Conservation (phyloP, 2,888 invertebrate genomes). For the Limnephilus auricula region DNA sequence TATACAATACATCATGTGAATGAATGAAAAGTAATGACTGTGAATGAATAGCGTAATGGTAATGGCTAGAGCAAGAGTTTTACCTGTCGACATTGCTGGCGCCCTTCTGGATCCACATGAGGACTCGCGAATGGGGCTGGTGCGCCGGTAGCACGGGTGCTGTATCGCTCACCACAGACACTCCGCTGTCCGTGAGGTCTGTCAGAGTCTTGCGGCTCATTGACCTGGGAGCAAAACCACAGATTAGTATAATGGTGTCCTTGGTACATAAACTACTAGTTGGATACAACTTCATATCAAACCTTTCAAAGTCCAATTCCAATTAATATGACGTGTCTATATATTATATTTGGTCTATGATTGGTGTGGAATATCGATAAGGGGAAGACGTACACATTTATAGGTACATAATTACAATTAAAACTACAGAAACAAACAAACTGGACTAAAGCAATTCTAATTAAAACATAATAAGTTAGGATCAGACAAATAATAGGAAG, state of each 20-base stretch:
- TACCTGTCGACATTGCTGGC: slow-evolving; percentile 63
- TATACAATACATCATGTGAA: background rate
- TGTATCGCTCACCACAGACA: slow-evolving; percentile 84
- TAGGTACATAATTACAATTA: too few relatives aligned
- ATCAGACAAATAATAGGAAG: too few relatives aligned
- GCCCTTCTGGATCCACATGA: slow-evolving; percentile 74
- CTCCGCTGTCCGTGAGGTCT: slow-evolving; percentile 87
- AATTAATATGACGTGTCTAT: too few relatives aligned
- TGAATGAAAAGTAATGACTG: background rate
- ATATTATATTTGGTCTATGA: too few relatives aligned
- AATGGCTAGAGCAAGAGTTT: background rate
- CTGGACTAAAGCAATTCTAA: too few relatives aligned
- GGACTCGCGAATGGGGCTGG: slow-evolving; percentile 70
- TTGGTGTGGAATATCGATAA: too few relatives aligned
- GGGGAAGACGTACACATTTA: too few relatives aligned
- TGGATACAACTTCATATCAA: too few relatives aligned
- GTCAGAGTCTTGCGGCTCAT: slow-evolving; percentile 83
- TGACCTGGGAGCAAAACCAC: background rate
- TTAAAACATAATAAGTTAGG: too few relatives aligned
- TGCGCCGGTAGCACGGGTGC: slow-evolving; percentile 68
- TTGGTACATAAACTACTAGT: too few relatives aligned
- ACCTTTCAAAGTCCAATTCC: too few relatives aligned
- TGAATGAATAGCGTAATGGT: background rate
- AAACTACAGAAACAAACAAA: too few relatives aligned
- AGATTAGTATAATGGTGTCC: background rate